phyloP scores from a whole-genome alignment of 2,797 vertebrate genomes.

The Darevskia nairensis region DNA sequence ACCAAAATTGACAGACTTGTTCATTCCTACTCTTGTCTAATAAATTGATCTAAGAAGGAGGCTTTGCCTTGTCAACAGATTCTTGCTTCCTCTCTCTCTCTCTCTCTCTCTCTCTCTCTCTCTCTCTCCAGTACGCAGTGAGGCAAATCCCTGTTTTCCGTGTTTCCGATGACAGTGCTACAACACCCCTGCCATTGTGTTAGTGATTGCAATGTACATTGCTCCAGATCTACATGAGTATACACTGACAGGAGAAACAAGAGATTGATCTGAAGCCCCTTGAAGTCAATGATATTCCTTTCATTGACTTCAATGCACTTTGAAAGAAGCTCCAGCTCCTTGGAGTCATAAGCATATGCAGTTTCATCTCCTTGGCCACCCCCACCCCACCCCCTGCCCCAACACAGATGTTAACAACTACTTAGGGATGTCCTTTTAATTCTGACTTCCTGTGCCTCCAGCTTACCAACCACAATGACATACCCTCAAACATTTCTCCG shows the following conservation, averaged over 20 bases:
- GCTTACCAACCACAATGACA: not conserved
- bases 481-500: too few species aligned
- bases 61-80: not conserved
- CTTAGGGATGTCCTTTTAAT: not conserved
- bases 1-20: too few species aligned
- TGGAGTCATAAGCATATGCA: not conserved
- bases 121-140: not conserved
- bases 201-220: slow-evolving; percentile 6
- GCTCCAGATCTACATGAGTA: slow-evolving; percentile 44
- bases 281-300: slow-evolving; percentile 23
- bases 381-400: too few species aligned
- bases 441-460: not conserved
- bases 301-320: slow-evolving; percentile 13
- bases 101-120: not conserved
- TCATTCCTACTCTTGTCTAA: not conserved
- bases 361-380: slow-evolving; percentile 34
- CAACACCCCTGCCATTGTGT: not conserved
- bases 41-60: slow-evolving; percentile 6
- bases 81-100: not conserved
- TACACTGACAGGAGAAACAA: slow-evolving; percentile 15
- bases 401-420: not conserved
- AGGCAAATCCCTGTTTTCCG: not conserved
- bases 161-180: not conserved
- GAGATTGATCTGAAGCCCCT: not conserved
- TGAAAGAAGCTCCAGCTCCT: not conserved